phyloP scores from a whole-genome alignment of 2,888 invertebrate species.

The Boloria euphrosyne region DNA sequence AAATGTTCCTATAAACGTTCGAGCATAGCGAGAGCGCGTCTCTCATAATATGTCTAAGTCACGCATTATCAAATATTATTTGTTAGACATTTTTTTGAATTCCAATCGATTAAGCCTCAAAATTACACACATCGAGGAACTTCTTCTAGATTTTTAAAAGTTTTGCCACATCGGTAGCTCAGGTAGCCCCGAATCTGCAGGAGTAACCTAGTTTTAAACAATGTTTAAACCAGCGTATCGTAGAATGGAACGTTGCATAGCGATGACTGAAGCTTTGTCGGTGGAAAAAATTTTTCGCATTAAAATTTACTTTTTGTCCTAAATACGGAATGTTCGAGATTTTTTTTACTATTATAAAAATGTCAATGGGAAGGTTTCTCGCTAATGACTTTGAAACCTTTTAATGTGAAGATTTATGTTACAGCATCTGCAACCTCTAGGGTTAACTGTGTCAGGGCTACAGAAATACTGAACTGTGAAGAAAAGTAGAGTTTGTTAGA shows the following conservation, averaged over 20 bases:
- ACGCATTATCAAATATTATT: no score
- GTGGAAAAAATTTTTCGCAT: conserved; percentile 23
- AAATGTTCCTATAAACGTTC: no score
- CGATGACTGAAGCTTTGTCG: conserved; percentile 27
- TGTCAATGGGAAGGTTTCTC: conserved; percentile 18
- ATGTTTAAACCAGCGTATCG: conserved; percentile 14
- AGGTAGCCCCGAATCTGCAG: conserved; percentile 10
- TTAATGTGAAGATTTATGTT: conserved; percentile 14
- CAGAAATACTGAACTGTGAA: neutral
- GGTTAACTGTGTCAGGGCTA: conserved; percentile 16
- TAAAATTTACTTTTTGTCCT: conserved; percentile 28
- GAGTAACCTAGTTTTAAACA: conserved; percentile 21
- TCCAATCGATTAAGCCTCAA: neutral
- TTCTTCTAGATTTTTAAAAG: neutral
- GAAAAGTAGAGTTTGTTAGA: no score
- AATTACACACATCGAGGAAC: neutral
- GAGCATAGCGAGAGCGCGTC: no score
- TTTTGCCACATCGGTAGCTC: conserved; percentile 6
- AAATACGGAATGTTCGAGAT: conserved; percentile 20
- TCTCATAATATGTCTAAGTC: no score
- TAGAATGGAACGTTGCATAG: conserved; percentile 18
- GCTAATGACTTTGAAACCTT: conserved; percentile 22
- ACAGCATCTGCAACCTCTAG: conserved; percentile 10
- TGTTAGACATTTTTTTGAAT: neutral
- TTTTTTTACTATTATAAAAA: conserved; percentile 12